Base-by-base conservation (phyloP, 2,888 invertebrate species). In the Dichetophora obliterata region DNA sequence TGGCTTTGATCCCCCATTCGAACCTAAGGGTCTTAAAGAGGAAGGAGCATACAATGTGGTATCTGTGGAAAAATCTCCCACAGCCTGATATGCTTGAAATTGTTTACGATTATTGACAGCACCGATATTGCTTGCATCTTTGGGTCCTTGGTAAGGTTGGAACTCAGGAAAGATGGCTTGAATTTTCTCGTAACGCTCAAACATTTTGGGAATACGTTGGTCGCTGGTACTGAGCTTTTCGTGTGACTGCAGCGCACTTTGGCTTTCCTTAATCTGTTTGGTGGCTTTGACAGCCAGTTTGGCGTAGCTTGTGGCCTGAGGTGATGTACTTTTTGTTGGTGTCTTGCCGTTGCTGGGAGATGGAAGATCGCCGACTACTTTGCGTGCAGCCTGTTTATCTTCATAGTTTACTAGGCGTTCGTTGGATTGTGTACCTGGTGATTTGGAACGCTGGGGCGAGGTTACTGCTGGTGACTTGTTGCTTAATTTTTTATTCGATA, bases 161-260 rank as follows among this genome's bases (percentile, higher is more conserved):
- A 92, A 90, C 79, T 94, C 93, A 3, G 95, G 95, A 88, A 94
- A 95, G 82, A 95, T 94, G 83, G 94, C 92, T 87, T 94, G 94
- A 81, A 94, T 93, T 90, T 94, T 94, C 81, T 93, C 92, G 87
- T 94, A 94, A 83, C 93, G 92, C 87, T 93, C 93, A 89, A 94
- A 94, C 76, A 94, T 90, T 82, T 91, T 92, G 24, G 93, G 93
- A 88, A 94, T 93, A 86, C 93, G 92, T 72, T 89, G 88, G 79
- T 90, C 89, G 27, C 75, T 75, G 75, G 77, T 68, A 72, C 74
- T 34, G 69, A 79, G 76, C 34, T 78, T 75, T 73, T 66, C 75
- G 9, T 54, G 73, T 8, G 66, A 34, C 34, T n/a, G 75, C 27
- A 72, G 48, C 6, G 19, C 37, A 8, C 50, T 77, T 75, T 74